phyloP scores from a whole-genome alignment of 92 coral and sea anemone species.

The Porites evermanni region DNA sequence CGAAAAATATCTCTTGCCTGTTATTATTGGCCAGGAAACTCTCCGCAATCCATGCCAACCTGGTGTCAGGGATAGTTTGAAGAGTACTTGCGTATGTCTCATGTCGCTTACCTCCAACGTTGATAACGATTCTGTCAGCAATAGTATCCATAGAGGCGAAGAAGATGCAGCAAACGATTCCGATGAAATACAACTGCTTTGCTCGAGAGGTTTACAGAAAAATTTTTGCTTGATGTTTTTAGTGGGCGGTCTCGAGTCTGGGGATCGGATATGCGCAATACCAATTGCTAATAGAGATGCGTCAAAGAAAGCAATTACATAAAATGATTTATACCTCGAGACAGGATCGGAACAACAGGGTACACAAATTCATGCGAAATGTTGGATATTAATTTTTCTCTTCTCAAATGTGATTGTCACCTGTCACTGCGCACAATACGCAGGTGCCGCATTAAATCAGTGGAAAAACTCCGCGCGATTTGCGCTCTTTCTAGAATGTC shows the following conservation, averaged over 20 bases:
- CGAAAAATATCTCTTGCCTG: slow-evolving; percentile 84
- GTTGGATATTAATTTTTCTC: slow-evolving; percentile 17
- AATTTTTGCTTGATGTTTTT: neutral
- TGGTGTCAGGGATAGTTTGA: slow-evolving; percentile 91
- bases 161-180: slow-evolving; percentile 14
- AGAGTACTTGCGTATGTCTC: slow-evolving; percentile 92
- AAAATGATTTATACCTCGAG: neutral
- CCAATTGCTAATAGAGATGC: neutral
- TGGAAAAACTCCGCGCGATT: neutral
- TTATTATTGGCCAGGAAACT: slow-evolving; percentile 62
- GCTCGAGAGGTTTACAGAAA: neutral
- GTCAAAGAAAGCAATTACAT: neutral
- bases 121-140: slow-evolving; percentile 83
- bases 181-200: neutral
- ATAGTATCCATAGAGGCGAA: slow-evolving; percentile 63
- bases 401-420: neutral
- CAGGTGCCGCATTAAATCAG: neutral
- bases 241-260: neutral
- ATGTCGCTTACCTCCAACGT: slow-evolving; percentile 96
- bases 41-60: slow-evolving; percentile 94
- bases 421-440: neutral
- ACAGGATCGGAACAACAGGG: neutral
- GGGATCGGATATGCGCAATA: neutral
- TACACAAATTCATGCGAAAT: neutral
- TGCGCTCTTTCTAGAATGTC: neutral